Percentiles rank a stretch among this genome's conserved stretches.
Evolutionary conservation across 1,140 invertebrate genomes (phyloP).

Genomic region (Drosophila mauritiana): DNA sequence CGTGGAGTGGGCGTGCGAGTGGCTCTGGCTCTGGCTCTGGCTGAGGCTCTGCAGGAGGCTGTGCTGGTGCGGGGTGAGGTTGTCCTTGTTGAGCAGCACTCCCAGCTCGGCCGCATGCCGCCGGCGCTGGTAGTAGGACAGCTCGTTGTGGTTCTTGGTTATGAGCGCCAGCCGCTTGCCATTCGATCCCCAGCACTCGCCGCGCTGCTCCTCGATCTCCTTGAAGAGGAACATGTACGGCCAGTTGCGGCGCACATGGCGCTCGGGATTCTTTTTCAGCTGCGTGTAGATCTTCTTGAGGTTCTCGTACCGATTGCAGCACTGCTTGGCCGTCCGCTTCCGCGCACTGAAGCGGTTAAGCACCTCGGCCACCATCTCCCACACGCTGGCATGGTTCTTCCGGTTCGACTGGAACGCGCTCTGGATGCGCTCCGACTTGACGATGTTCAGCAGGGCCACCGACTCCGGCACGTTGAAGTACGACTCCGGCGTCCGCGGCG

Average conservation of each 20-base stretch:
- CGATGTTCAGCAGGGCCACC: conserved; percentile 79
- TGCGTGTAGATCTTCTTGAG: conserved; percentile 84
- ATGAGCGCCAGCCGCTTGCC: conserved; percentile 75
- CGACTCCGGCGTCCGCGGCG: conserved; percentile 81
- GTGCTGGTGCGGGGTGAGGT: conserved; percentile 72
- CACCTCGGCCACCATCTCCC: conserved; percentile 84
- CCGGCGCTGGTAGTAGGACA: conserved; percentile 79
- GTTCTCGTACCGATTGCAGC: conserved; percentile 83
- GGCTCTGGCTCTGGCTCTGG: conserved; percentile 53
- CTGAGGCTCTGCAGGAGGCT: conserved; percentile 65
- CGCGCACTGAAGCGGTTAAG: conserved; percentile 77
- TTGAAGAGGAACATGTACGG: conserved; percentile 84
- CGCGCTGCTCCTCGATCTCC: conserved; percentile 83
- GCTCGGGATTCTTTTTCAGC: conserved; percentile 81
- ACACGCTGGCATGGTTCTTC: conserved; percentile 83
- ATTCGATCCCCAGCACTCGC: conserved; percentile 83
- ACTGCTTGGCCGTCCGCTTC: conserved; percentile 79
- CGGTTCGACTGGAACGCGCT: conserved; percentile 84
- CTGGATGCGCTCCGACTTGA: conserved; percentile 82
- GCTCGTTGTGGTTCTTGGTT: conserved; percentile 77
- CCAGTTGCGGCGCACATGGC: conserved; percentile 82
- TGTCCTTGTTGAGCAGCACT: conserved; percentile 73
- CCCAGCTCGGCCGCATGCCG: conserved; percentile 76
- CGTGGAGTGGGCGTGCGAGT: conserved; percentile 68
- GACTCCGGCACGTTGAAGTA: conserved; percentile 84